Base-by-base conservation (phyloP, 1,140 invertebrate species). In the Temnothorax longispinosus region DNA sequence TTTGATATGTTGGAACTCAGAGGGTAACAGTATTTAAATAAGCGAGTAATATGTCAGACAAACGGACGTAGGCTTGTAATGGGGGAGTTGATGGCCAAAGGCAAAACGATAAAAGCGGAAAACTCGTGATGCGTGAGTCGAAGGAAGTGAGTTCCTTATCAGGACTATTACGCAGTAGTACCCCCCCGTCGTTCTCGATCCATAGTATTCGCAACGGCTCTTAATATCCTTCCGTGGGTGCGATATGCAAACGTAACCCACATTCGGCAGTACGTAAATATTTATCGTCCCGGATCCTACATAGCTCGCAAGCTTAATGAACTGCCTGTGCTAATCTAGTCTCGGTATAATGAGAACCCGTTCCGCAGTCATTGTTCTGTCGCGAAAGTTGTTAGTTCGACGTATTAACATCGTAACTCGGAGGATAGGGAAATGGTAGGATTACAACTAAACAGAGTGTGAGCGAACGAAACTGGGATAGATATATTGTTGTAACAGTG, bases 211-310 rank as follows among this genome's bases (percentile, higher is more conserved):
- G 88, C 11, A 69, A 64, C 54, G 76, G 64, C 58, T 50, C 18
- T 35, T 60, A 72, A 72, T 88, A 78, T 90, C 82, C 64, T 78
- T 77, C 82, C 72, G 64, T 60, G 56, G 75, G 50, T 35, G 77
- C 82, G 89, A 91, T 91, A 91, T 91, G 89, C 87, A 90, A 90
- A 88, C 71, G 71, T 77, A 78, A 88, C 89, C 86, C 77, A 90
- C 87, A 88, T 91, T 90, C 76, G 76, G 64, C 47, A 75, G 74
- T 65, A 85, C 60, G 82, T 91, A 88, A 91, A 91, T 91, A 91
- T 91, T 91, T 91, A 91, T 90, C 87, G 65, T 65, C 32, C 77
- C 80, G 75, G 54, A 64, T 54, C 82, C 56, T 50, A 84, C 80
- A 74, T 50, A 27, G 56, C 58, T 81, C 74, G 86, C 80, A 82